These are phyloP conservation scores for Philhelius pedissequus DNA, from an alignment of 2,888 invertebrate genomes.

Conservation along the genomic window DNA sequence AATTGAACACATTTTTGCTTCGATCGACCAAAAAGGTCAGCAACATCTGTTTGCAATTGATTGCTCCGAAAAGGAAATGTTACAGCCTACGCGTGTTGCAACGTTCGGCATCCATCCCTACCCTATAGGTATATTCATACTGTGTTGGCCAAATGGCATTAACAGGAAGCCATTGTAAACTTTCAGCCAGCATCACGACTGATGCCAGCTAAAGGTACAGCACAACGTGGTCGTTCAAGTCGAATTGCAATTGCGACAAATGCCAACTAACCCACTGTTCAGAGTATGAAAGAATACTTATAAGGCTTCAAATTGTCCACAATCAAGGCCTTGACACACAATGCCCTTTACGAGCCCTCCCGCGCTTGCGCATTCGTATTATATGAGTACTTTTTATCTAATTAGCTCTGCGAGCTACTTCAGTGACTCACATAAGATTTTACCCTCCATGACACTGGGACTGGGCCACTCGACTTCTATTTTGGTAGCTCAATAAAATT, in stretches of 20 bases:
- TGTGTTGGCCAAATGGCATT: slow-evolving; percentile 3
- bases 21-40: slow-evolving; percentile 45
- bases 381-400: slow-evolving; percentile 53
- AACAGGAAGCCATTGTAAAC: slow-evolving; percentile 34
- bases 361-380: not conserved
- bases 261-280: slow-evolving; percentile 52
- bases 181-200: slow-evolving; percentile 26
- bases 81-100: slow-evolving; percentile 55
- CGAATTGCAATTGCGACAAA: not conserved
- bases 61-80: slow-evolving; percentile 44
- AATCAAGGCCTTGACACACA: slow-evolving; percentile 62
- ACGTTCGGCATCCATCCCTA: slow-evolving; percentile 20
- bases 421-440: slow-evolving; percentile 32
- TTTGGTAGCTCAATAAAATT: slow-evolving; percentile 54
- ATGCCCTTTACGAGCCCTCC: slow-evolving; percentile 37
- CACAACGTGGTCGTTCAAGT: not conserved
- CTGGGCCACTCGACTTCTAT: slow-evolving; percentile 17
- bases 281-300: not conserved
- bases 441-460: slow-evolving; percentile 3
- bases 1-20: slow-evolving; percentile 34
- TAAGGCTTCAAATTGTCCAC: slow-evolving; percentile 20
- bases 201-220: not conserved
- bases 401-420: slow-evolving; percentile 46
- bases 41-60: slow-evolving; percentile 58
- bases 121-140: not conserved